Conservation (phyloP, 2,888 invertebrate genomes). For the Erebia aethiops region DNA sequence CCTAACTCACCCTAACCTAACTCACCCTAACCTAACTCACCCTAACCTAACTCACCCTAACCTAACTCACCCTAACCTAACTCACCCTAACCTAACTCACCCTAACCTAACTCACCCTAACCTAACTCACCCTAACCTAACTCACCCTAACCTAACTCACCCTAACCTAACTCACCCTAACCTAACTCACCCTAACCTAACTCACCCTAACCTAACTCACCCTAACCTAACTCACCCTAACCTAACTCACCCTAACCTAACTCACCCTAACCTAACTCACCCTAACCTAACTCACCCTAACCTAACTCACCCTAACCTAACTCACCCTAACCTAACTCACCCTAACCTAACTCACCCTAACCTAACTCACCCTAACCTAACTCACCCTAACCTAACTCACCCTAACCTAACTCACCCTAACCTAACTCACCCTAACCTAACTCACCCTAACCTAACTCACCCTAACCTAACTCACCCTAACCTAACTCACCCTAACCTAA, state of each 20-base stretch:
- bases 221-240: background rate
- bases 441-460: background rate
- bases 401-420: background rate
- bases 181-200: background rate
- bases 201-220: background rate
- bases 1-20: background rate
- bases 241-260: background rate
- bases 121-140: background rate
- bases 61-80: background rate
- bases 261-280: background rate
- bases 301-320: background rate
- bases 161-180: background rate
- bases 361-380: background rate
- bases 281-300: background rate
- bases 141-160: background rate
- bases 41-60: background rate
- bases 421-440: background rate
- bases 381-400: background rate
- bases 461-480: background rate
- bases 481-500: background rate
- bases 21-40: background rate
- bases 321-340: background rate
- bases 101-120: background rate
- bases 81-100: background rate
- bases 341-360: background rate